Base-by-base conservation (phyloP, 2,888 invertebrate genomes). In the Pantelozetes paolii region DNA sequence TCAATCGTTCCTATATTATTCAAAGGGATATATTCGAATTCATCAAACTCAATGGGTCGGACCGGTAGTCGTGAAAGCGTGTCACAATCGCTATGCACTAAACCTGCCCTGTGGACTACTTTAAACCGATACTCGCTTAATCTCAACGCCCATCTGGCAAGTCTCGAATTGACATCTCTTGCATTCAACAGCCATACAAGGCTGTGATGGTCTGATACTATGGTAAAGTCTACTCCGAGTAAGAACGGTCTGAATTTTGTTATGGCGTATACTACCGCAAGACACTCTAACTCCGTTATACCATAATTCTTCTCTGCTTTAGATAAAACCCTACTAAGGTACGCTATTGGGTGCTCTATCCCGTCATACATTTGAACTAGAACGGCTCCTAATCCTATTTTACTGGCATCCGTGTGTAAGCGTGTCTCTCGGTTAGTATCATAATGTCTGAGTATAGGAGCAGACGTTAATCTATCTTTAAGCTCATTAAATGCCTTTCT, bases 191-290 rank as follows among this genome's bases (percentile, higher is more conserved):
- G 76, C 82, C 83, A 85, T 80, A 82, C 82, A 40, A 85, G 78
- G 0, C 84, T 82, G 75, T 83, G 81, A 74, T 84, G 84, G 74
- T 85, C 85, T 0, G 83, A 83, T 3, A 81, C 76, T 0, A 84
- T 78, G 0, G 77, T 76, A 23, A 83, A 81, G 0, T 77, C 71
- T 6, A 79, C 57, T 0, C 81, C 81, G 71, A 83, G 82, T 0
- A 84, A 77, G 73, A 82, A 85, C 0, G 80, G 80, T 28, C 82
- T 74, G 75, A 82, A 84, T 75, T 83, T 82, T 18, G 79, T 72
- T 0, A 82, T 76, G 3, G 81, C 81, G 79, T 79, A 83, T 9
- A 83, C 78, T 0, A 81, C 78, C 1, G 79, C 80, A 18, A 82
- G 32, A 0, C 80, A 80, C 78, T 84, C 84, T 11, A 82, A 77